phyloP scores from a whole-genome alignment of 2,888 invertebrate species.

The Acanthopleura granulata region DNA sequence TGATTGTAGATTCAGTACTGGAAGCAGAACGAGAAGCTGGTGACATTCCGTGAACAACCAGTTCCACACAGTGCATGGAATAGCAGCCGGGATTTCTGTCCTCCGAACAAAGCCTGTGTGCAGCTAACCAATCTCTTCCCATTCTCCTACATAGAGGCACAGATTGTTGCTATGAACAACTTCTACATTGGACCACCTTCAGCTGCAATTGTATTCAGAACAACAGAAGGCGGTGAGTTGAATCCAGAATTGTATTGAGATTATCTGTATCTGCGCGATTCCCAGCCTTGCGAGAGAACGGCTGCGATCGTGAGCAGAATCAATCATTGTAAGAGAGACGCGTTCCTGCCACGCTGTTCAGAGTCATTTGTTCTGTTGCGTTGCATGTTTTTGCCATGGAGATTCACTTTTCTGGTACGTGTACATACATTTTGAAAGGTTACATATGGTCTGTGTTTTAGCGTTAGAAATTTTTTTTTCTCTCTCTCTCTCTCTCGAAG shows the following conservation, averaged over 20 bases:
- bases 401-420: too few species aligned
- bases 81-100: conserved; percentile 8
- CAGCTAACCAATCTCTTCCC: conserved; percentile 52
- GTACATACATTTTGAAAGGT: too few species aligned
- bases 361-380: too few species aligned
- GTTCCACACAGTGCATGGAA: conserved; percentile 26
- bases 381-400: too few species aligned
- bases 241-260: neutral
- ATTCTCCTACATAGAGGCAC: conserved; percentile 80
- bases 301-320: too few species aligned
- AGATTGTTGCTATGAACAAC: conserved; percentile 92
- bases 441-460: too few species aligned
- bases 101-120: neutral
- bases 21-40: conserved; percentile 78
- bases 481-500: too few species aligned
- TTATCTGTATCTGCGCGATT: too few species aligned
- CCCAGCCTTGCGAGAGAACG: too few species aligned
- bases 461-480: too few species aligned
- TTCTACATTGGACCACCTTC: conserved; percentile 91
- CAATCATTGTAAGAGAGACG: too few species aligned
- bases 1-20: conserved; percentile 85
- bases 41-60: conserved; percentile 50
- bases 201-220: conserved; percentile 76
- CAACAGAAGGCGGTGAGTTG: conserved; percentile 59
- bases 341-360: too few species aligned